phyloP scores from a whole-genome alignment of 2,797 vertebrate species.

The Pelodytes ibericus region DNA sequence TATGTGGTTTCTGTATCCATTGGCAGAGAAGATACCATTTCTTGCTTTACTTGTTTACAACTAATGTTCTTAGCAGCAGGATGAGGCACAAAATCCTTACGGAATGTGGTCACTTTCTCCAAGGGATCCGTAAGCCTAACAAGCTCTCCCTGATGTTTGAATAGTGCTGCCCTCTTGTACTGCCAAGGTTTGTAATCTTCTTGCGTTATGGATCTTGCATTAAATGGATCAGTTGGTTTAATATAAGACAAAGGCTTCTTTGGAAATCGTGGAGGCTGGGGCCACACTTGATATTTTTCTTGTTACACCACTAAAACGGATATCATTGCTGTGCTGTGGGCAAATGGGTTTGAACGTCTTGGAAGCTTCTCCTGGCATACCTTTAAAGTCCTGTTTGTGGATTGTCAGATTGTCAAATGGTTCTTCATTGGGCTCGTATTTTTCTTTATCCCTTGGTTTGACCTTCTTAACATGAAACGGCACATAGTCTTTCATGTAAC shows the following conservation, averaged over 20 bases:
- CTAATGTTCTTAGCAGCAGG: slow-evolving; percentile 49
- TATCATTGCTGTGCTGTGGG: neutral
- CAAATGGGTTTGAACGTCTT: slow-evolving; percentile 58
- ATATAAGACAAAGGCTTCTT: slow-evolving; percentile 48
- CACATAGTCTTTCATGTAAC: slow-evolving; percentile 63
- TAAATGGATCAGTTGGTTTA: slow-evolving; percentile 60
- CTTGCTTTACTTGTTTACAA: slow-evolving; percentile 59
- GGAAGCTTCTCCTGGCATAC: slow-evolving; percentile 54
- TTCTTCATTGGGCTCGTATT: slow-evolving; percentile 57
- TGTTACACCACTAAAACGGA: slow-evolving; percentile 57
- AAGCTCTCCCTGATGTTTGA: slow-evolving; percentile 45
- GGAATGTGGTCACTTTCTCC: slow-evolving; percentile 62
- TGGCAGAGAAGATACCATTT: slow-evolving; percentile 49
- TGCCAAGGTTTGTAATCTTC: slow-evolving; percentile 64
- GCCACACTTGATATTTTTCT: slow-evolving; percentile 66
- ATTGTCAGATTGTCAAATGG: slow-evolving; percentile 67
- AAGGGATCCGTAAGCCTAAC: slow-evolving; percentile 53
- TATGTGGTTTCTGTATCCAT: slow-evolving; percentile 62
- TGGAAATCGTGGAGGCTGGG: neutral
- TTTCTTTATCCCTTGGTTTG: slow-evolving; percentile 52
- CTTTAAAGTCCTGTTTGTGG: slow-evolving; percentile 60
- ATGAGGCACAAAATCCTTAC: too few relatives aligned
- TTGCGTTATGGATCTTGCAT: too few relatives aligned
- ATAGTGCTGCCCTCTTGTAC: slow-evolving; percentile 7
- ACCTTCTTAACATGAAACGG: slow-evolving; percentile 56